Base-by-base conservation (phyloP, 2,113 vertebrate genomes). In the Gopherus evgoodei region DNA sequence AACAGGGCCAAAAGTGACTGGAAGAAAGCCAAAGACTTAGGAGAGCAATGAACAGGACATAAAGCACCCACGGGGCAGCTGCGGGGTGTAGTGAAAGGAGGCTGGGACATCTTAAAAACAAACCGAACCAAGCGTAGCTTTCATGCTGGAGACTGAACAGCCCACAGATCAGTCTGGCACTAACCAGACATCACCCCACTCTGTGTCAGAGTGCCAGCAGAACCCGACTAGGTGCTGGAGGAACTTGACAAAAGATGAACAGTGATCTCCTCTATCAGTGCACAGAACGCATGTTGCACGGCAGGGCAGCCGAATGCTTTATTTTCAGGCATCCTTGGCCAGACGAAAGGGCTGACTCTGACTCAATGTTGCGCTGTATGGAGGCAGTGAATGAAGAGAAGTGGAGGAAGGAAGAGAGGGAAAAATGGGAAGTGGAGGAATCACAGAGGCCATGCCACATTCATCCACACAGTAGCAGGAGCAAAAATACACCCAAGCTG, bases 1-100 rank as follows among this genome's bases (percentile, higher is more conserved):
- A 88, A n/a, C 85, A 83, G 85, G 16, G 91, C 56, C 81, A 90
- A 52, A 90, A 88, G 56, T 1, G 19, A 52, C 44, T 92, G 96
- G 89, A 96, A 13, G 27, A 65, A 95, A 94, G 89, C 94, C 94
- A 96, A 97, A 92, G 96, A 90, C 94, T 96, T 95, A 96, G 83
- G 81, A 92, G 87, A 96, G 83, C 83, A 92, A 87, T 54, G 86
- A 76, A 44, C 11, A 44, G 75, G 90, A 96, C 95, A 92, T 87
- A 89, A 94, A 96, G 86, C 65, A 92, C 91, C 80, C 80, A 75
- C 53, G 86, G 38, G 35, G 65, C 65, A 69, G 65, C 65, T 69
- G 65, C 8, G 7, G 17, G 84, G 85, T 50, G 50, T 86, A 79
- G 2, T 49, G 49, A 94, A 84, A 92, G 95, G 83, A 91, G 83